A percentile compares a stretch with the other conserved stretches of the same genome.
These are phyloP conservation scores for Epinephelus fuscoguttatus DNA, from an alignment of 2,113 vertebrate species.

Conservation along the genomic window DNA sequence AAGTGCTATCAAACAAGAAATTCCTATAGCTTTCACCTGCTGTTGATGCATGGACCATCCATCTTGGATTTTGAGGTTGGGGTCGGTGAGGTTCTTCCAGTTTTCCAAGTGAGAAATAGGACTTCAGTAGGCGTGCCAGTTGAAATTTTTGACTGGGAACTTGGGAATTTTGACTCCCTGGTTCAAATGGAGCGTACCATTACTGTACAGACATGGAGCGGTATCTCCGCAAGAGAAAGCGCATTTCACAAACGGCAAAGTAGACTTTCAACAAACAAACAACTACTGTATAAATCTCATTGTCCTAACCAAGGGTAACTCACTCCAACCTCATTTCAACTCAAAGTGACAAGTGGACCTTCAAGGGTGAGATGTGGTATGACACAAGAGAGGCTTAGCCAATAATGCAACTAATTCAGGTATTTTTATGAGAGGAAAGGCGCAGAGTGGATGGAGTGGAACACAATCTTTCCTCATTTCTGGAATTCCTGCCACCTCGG, in stretches of 20 bases:
- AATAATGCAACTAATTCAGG: slow-evolving; percentile 69
- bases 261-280: neutral
- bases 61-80: too few species aligned
- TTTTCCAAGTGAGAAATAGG: too few species aligned
- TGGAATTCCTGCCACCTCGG: slow-evolving; percentile 78
- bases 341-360: slow-evolving; percentile 51
- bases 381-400: slow-evolving; percentile 62
- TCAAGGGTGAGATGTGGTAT: slow-evolving; percentile 47
- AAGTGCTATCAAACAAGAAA: too few species aligned
- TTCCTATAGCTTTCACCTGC: too few species aligned
- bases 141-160: too few species aligned
- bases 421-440: slow-evolving; percentile 73
- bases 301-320: neutral
- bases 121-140: too few species aligned
- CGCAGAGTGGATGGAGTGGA: slow-evolving; percentile 49
- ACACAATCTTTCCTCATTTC: slow-evolving; percentile 72
- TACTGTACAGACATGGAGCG: neutral
- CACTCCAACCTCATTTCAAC: slow-evolving; percentile 17
- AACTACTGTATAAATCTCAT: neutral
- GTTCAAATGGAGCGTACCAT: too few species aligned
- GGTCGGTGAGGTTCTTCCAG: too few species aligned
- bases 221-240: neutral
- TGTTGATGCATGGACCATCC: too few species aligned
- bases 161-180: too few species aligned
- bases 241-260: neutral